Conservation (phyloP, 2,797 vertebrate genomes). For the Sus cebifrons region DNA sequence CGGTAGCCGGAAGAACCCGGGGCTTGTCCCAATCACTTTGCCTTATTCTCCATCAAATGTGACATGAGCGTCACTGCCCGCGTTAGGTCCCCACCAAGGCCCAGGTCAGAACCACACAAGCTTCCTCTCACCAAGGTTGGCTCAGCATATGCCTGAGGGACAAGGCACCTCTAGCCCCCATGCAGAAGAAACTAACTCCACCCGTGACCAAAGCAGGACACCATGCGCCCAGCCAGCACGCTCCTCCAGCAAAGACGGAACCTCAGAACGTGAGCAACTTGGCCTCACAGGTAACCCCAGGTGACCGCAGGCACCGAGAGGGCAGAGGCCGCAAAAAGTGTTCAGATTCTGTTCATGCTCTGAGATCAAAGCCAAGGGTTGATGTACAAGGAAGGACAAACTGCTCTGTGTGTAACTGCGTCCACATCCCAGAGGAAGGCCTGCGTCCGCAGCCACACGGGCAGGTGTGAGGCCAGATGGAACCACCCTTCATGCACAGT, state of each 20-base stretch:
- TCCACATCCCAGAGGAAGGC: conserved; percentile 67
- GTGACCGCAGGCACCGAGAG: neutral
- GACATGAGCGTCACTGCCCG: neutral
- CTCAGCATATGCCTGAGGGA: neutral
- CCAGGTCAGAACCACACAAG: neutral
- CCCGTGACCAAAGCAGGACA: neutral
- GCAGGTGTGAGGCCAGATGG: conserved; percentile 63
- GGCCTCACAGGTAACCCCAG: neutral
- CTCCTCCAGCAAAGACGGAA: neutral
- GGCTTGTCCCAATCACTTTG: neutral
- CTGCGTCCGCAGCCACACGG: neutral
- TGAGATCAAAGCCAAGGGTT: conserved; percentile 10
- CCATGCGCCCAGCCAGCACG: neutral
- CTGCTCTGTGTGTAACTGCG: conserved; percentile 18
- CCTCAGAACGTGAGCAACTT: accelerated
- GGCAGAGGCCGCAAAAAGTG: neutral
- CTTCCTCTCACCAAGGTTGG: neutral
- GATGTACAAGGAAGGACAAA: too few relatives aligned
- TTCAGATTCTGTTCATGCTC: neutral
- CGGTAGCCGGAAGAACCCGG: neutral
- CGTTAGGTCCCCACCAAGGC: neutral
- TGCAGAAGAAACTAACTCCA: neutral
- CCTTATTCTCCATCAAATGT: neutral
- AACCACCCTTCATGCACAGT: conserved; percentile 60
- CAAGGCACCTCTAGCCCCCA: neutral